Percentiles rank a stretch among this genome's conserved stretches.
Evolutionary conservation across 2,888 invertebrate species (phyloP).

Genomic region (Labia minor): DNA sequence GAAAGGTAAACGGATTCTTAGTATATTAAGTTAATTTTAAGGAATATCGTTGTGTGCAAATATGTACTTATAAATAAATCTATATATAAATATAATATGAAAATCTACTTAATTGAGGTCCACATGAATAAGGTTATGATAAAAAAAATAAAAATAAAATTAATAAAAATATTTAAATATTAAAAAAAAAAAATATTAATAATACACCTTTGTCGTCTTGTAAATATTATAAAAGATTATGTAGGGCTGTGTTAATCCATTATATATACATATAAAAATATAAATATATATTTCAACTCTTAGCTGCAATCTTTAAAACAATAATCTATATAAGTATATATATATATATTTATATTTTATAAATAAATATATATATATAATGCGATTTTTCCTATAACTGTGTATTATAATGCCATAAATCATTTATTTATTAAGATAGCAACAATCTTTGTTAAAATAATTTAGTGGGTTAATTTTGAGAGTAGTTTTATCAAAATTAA

Average conservation of each 20-base stretch:
- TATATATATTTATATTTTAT: no score
- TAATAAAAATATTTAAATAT: not conserved
- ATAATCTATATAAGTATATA: no score
- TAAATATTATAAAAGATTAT: constrained; percentile 14
- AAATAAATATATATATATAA: constrained; percentile 15
- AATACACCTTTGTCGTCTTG: not conserved
- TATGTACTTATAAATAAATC: constrained; percentile 15
- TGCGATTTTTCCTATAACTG: constrained; percentile 8
- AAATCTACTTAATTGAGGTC: constrained; percentile 9
- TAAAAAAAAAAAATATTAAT: constrained; percentile 2
- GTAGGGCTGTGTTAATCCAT: not conserved
- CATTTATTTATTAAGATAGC: constrained; percentile 13
- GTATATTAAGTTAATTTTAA: constrained; percentile 14
- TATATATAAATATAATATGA: not conserved
- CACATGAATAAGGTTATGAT: not conserved
- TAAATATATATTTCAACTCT: constrained; percentile 14
- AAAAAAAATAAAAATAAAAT: constrained; percentile 1
- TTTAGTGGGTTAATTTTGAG: no score
- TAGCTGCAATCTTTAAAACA: constrained; percentile 8
- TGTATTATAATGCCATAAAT: constrained; percentile 4
- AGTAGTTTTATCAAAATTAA: not conserved
- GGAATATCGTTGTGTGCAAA: constrained; percentile 14
- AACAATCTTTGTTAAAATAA: not conserved
- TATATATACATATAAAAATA: constrained; percentile 7
- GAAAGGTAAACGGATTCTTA: not conserved